A percentile compares a stretch with the other conserved stretches of the same genome.
Conservation (phyloP, 2,888 invertebrate species). For the Acanthopleura granulata region DNA sequence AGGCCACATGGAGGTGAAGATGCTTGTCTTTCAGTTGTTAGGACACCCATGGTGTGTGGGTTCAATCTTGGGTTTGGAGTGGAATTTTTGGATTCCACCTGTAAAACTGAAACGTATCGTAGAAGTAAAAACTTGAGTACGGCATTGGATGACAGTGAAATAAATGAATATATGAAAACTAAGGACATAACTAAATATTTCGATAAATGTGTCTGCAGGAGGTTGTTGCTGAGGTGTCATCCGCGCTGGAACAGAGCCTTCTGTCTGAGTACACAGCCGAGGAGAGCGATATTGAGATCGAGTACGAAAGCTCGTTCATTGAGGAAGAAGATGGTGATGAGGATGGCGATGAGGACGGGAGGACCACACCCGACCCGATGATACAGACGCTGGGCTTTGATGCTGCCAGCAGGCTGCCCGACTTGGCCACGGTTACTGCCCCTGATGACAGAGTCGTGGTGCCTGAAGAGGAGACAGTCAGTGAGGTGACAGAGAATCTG, state of each 20-base stretch:
- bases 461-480: constrained; percentile 17
- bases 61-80: no score
- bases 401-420: not conserved
- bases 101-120: no score
- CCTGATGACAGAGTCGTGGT: not conserved
- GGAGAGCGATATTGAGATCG: constrained; percentile 7
- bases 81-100: no score
- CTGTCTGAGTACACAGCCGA: not conserved
- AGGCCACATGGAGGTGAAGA: no score
- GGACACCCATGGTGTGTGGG: no score
- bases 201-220: not conserved
- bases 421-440: not conserved
- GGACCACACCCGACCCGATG: not conserved
- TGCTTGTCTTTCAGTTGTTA: no score
- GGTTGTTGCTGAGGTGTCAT: not conserved
- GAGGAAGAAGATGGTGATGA: not conserved
- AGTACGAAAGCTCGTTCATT: constrained; percentile 11
- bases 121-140: no score
- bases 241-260: not conserved
- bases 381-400: constrained; percentile 7
- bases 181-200: no score
- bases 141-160: no score
- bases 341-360: not conserved
- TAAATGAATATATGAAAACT: no score
- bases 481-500: constrained; percentile 45